Percentiles rank a stretch among this genome's conserved stretches.
phyloP scores from a whole-genome alignment of 2,797 vertebrate species.

The Dendrocincla tyrannina region DNA sequence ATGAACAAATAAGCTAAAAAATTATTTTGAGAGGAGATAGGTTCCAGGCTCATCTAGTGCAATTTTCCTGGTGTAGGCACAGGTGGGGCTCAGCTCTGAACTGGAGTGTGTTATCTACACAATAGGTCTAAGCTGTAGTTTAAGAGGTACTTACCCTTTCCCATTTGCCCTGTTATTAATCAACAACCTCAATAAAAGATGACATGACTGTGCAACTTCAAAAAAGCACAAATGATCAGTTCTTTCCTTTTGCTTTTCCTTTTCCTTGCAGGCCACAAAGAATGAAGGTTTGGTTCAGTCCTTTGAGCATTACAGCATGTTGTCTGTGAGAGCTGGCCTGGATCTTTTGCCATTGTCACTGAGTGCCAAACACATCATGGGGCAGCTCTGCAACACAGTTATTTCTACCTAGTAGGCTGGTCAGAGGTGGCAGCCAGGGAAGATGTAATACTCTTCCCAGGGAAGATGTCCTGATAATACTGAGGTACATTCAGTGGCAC shows the following conservation, averaged over 20 bases:
- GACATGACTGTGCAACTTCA: neutral
- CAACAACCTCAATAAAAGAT: neutral
- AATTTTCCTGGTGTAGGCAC: neutral
- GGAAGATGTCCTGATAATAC: neutral
- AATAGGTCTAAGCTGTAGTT: neutral
- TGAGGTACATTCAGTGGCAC: neutral
- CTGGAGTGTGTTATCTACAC: neutral
- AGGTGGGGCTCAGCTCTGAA: neutral
- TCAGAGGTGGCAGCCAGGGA: neutral
- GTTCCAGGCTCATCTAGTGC: neutral
- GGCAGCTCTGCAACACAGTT: neutral
- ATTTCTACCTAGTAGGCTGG: neutral
- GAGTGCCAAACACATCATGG: neutral
- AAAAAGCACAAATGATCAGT: neutral
- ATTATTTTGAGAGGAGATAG: neutral
- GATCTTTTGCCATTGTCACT: neutral
- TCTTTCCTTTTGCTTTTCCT: neutral
- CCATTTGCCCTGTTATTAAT: neutral
- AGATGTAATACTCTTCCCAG: neutral
- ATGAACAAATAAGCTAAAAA: neutral
- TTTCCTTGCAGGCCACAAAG: neutral
- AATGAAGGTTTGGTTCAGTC: neutral
- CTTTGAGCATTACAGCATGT: neutral
- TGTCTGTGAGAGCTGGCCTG: neutral
- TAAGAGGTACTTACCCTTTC: neutral